These are phyloP conservation scores for Amphiprion clarkii DNA, from an alignment of 2,797 vertebrate genomes.

Conservation along the genomic window DNA sequence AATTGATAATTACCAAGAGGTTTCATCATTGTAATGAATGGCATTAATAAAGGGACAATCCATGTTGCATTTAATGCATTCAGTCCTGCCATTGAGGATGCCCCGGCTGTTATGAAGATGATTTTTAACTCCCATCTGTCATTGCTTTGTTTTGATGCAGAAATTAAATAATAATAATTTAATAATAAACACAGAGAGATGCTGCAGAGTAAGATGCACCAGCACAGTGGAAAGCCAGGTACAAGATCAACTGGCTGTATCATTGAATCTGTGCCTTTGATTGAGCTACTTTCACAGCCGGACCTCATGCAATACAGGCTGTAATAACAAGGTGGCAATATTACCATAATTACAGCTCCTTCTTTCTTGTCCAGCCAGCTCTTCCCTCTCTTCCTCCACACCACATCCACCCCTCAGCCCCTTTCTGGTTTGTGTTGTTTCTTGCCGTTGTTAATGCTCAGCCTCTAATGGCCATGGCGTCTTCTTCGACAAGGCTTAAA, in stretches of 20 bases:
- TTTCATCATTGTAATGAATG: constrained; percentile 85
- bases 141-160: constrained; percentile 58
- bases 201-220: constrained; percentile 19
- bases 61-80: constrained; percentile 78
- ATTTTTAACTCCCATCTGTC: constrained; percentile 65
- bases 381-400: constrained; percentile 36
- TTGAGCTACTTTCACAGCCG: constrained; percentile 33
- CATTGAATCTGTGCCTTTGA: constrained; percentile 37
- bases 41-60: constrained; percentile 79
- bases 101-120: constrained; percentile 54
- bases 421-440: constrained; percentile 70
- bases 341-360: constrained; percentile 77
- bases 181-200: constrained; percentile 35
- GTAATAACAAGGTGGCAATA: constrained; percentile 82
- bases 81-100: constrained; percentile 57
- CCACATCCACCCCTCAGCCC: constrained; percentile 20
- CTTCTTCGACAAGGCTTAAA: constrained; percentile 83
- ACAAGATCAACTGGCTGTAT: constrained; percentile 30
- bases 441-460: constrained; percentile 83
- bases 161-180: constrained; percentile 28
- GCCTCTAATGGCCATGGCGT: constrained; percentile 89
- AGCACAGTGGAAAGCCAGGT: constrained; percentile 30
- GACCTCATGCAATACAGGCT: constrained; percentile 69
- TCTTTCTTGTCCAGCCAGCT: constrained; percentile 41
- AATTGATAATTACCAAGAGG: constrained; percentile 85